Evolutionary conservation across 2,797 vertebrate genomes (phyloP), one percentile per base, ranked within the genome.

Genomic region (Leptatherina wallacei): DNA sequence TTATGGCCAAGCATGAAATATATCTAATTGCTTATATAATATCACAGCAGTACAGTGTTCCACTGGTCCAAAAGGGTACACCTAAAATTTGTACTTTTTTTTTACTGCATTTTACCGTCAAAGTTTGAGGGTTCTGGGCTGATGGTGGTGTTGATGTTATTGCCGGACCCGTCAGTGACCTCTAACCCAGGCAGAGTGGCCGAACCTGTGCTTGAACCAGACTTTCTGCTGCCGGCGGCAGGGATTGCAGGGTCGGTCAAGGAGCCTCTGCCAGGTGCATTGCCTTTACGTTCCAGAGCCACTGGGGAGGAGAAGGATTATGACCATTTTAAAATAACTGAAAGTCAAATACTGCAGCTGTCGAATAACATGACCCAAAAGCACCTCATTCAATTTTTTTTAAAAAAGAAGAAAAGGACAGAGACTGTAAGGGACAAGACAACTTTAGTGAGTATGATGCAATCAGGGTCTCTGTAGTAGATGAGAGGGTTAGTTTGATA

Each of bases 81-180:
- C 40, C 40, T 3, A 5, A 36, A 42, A 42, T 47, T 47, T 47
- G 44, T 47, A 47, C 8, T 47, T 47, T n/a, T 47, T n/a, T n/a
- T n/a, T n/a, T 10, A 44, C 13, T 42, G 14, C 18, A 44, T 44
- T 44, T 76, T 73, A 94, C 94, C 88, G 9, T 94, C 94, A 1
- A 0, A 66, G 64, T 84, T 82, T 29, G 77, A 18, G 20, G 74
- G 65, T 47, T 95, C 93, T 0, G 90, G 88, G 84, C 36, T 93
- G 78, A 64, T 82, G 84, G 49, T 24, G 22, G 79, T 22, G 38
- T 35, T 87, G 69, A 72, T 73, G 78, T 65, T 91, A 85, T 78
- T 87, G 36, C 66, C 74, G 5, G 77, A 59, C 3, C 58, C 59
- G 0, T 95, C 93, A 2, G 0, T 63, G 76, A 65, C 5, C 3